Conservation (phyloP, 1,140 invertebrate species). For the Teleogryllus occipitalis region DNA sequence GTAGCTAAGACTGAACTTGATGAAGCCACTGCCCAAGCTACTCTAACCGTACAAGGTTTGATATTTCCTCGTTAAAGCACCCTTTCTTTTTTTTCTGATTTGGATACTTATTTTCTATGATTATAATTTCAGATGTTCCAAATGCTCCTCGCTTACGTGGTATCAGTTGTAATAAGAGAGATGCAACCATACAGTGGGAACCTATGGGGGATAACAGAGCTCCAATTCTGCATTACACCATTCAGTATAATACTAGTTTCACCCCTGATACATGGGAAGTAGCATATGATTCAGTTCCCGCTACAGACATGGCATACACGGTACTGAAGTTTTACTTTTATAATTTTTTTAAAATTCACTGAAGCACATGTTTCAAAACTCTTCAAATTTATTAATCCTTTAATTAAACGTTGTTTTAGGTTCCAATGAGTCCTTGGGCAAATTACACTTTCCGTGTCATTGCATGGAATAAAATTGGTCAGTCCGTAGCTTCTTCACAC, state of each 20-base stretch:
- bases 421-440: slow-evolving; percentile 80
- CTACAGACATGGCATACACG: slow-evolving; percentile 66
- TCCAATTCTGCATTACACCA: slow-evolving; percentile 82
- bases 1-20: slow-evolving; percentile 87
- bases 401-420: slow-evolving; percentile 29
- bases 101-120: background rate
- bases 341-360: background rate
- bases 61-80: slow-evolving; percentile 17
- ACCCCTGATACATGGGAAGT: slow-evolving; percentile 86
- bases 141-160: slow-evolving; percentile 66
- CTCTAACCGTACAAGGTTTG: slow-evolving; percentile 80
- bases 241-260: slow-evolving; percentile 92
- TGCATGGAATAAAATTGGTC: slow-evolving; percentile 88
- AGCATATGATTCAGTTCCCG: slow-evolving; percentile 63
- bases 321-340: slow-evolving; percentile 30
- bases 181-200: slow-evolving; percentile 73
- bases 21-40: slow-evolving; percentile 70
- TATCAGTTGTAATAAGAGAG: slow-evolving; percentile 58
- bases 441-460: slow-evolving; percentile 96
- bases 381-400: background rate
- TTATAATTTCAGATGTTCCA: slow-evolving; percentile 67
- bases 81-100: background rate
- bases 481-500: slow-evolving; percentile 73
- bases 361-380: background rate
- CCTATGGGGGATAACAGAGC: slow-evolving; percentile 89